Evolutionary conservation across 2,797 vertebrate genomes (phyloP), one percentile per base, ranked within the genome.

Genomic region (Ctenopoma kingsleyae): DNA sequence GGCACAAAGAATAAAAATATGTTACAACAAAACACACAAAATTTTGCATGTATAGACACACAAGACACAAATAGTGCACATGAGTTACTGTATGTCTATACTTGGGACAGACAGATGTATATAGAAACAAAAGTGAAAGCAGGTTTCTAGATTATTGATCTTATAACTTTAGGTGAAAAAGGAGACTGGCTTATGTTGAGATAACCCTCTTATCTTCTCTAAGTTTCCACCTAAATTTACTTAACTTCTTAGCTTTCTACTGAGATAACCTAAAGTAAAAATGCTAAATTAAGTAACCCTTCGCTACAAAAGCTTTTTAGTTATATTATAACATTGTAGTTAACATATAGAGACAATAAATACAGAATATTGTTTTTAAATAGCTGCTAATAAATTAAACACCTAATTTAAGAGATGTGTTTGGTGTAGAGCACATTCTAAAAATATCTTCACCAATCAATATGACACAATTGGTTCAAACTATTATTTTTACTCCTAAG

Each of bases 181-280:
- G 52, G 56, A 71, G 30, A 64, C 44, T 47, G 23, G 47, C 6
- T 1, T 38, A 35, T 52, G 71, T 2, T 78, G 60, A 48, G 19
- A 27, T 53, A 64, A 71, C 27, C 19, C n/a, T 57, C 46, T 69
- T 77, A 70, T 79, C 67, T 79, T 57, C 50, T 7, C 43, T 60
- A 67, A 49, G 12, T 56, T 64, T 67, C 30, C 30, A 55, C 9
- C 30, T 27, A 46, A 62, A 74, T 44, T 48, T 53, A 15, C 17
- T 51, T 32, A 32, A 78, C 12, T 71, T 66, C 47, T 9, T n/a
- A 53, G 46, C 58, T 53, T 67, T 71, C 35, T 4, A 15, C 49
- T 7, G 19, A 46, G 30, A 52, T 71, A 56, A 17, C 23, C 13
- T 17, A 44, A 2, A 49, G 13, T 15, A 4, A 69, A 30, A 30